Base-by-base conservation (phyloP, 2,888 invertebrate species). In the Cheilosia soror region DNA sequence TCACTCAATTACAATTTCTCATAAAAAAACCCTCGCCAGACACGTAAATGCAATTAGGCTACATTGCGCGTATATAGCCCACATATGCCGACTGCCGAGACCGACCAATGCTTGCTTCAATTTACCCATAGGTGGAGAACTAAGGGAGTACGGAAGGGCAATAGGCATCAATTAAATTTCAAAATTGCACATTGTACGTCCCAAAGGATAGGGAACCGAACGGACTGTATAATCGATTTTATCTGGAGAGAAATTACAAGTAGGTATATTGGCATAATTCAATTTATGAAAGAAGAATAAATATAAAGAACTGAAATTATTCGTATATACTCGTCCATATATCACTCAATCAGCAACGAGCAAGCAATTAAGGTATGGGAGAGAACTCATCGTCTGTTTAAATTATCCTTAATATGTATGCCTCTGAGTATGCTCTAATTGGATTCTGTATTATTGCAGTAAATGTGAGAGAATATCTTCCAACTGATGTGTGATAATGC, bases 31-130 rank as follows among this genome's bases (percentile, higher is more conserved):
- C 33, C 49, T 9, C 4, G 37, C 37, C 20, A 53, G 76, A 60
- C 68, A 77, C 76, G 76, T 77, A 53, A 77, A 68, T 68, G 76
- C 76, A 68, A 68, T 77, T 77, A 53, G n/a, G 20, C 15, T 63
- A 33, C 55, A 62, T 9, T 29, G 5, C 40, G 40, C 40, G 29
- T 4, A 62, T 25, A 29, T 4, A 27, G 44, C 44, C 13, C 44
- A 15, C 44, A 6, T 44, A 44, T 15, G 15, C 13, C 13, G 42
- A 5, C 33, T 33, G n/a, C 49, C 25, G 15, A 20, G 25, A 3
- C 49, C 20, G 11, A 37, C 11, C 37, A 37, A 11, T 37, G 11
- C 3, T 25, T 25, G 11, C 31, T 2, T 2, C 29, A 29, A 29
- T 29, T 29, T 13, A n/a, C n/a, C 5, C 29, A 20, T 20, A 53